Evolutionary conservation across 2,113 vertebrate genomes (phyloP).

Genomic region (Lophius piscatorius): DNA sequence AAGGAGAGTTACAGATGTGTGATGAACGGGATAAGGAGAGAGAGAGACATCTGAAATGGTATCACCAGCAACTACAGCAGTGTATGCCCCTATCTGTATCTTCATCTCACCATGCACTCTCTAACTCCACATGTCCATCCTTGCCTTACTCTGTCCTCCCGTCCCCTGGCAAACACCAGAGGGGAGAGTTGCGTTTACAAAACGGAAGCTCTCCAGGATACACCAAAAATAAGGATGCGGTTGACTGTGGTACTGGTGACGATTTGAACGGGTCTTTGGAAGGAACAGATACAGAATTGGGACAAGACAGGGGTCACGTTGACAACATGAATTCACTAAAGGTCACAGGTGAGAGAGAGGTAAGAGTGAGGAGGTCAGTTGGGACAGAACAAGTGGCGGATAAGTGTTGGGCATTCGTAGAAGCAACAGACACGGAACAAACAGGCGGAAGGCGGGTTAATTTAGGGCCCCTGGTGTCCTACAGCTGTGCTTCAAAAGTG

Average conservation of each 20-base stretch:
- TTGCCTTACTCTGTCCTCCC: conserved; percentile 8
- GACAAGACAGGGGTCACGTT: background rate
- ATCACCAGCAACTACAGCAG: conserved; percentile 89
- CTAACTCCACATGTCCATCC: conserved; percentile 10
- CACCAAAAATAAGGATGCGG: conserved; percentile 2
- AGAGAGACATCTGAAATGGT: conserved; percentile 84
- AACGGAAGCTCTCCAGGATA: conserved; percentile 12
- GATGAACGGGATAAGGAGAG: conserved; percentile 73
- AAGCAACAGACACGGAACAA: conserved; percentile 22
- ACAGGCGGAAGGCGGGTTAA: conserved; percentile 47
- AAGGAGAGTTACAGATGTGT: background rate
- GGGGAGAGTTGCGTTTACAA: conserved; percentile 9
- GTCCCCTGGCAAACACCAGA: background rate
- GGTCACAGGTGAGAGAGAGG: conserved; percentile 1
- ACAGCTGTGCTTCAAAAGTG: conserved; percentile 23
- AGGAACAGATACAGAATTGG: conserved; percentile 1
- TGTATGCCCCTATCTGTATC: conserved; percentile 65
- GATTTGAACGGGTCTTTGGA: background rate
- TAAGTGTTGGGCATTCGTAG: conserved; percentile 41
- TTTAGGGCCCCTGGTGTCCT: conserved; percentile 16
- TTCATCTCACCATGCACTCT: conserved; percentile 19
- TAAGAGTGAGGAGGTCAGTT: conserved; percentile 9
- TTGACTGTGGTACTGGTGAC: background rate
- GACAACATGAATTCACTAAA: conserved; percentile 5
- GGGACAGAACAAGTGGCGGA: conserved; percentile 1